These are phyloP conservation scores for Nephrotoma appendiculata DNA, from an alignment of 2,888 invertebrate species.

Conservation along the genomic window DNA sequence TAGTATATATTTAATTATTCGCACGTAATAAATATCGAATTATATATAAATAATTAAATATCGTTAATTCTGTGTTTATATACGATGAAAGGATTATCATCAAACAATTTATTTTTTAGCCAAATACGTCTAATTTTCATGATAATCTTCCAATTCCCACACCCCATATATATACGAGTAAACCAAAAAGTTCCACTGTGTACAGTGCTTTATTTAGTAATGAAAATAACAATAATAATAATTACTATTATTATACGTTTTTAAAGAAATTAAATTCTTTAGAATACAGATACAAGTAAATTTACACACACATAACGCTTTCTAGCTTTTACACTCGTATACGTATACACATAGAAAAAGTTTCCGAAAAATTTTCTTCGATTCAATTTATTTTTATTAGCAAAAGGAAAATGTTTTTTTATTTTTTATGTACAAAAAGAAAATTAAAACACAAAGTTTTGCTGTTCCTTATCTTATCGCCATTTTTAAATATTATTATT, in stretches of 20 bases:
- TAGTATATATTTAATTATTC: not conserved
- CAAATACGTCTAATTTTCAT: not conserved
- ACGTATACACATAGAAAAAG: not conserved
- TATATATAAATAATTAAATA: not conserved
- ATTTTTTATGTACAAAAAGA: not conserved
- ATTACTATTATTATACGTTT: not conserved
- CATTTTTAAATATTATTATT: not conserved
- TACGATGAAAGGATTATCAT: not conserved
- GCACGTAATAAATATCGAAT: not conserved
- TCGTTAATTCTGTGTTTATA: not conserved
- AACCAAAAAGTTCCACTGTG: not conserved
- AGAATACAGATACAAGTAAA: no score
- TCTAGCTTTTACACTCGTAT: not conserved
- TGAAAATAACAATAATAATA: not conserved
- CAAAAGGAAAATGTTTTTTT: not conserved
- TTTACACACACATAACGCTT: not conserved
- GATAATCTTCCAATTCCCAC: not conserved
- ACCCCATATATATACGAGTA: not conserved
- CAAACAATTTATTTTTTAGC: not conserved
- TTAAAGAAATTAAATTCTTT: not conserved
- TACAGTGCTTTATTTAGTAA: not conserved
- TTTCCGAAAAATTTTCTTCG: not conserved
- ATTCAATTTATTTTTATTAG: not conserved
- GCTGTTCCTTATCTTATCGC: not conserved
- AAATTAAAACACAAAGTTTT: not conserved